A percentile compares a stretch with the other conserved stretches of the same genome.
These are phyloP conservation scores for Eupithecia dodoneata DNA, from an alignment of 2,888 invertebrate species.

Conservation along the genomic window DNA sequence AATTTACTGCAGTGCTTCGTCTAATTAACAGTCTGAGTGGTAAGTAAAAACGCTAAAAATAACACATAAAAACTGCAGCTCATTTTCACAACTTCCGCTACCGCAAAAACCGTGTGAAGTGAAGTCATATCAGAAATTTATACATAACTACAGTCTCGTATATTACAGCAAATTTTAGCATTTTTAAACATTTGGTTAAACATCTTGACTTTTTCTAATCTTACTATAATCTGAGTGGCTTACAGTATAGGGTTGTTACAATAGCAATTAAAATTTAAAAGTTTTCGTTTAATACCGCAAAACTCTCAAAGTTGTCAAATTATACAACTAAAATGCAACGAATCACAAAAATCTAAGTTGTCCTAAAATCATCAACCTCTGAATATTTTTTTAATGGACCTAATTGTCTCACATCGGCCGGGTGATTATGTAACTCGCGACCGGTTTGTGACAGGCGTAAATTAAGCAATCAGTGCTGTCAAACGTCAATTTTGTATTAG, in stretches of 20 bases:
- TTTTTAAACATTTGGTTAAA: neutral
- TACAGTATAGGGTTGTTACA: no score
- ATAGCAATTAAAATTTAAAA: neutral
- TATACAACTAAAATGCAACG: neutral
- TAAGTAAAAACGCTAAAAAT: conserved; percentile 34
- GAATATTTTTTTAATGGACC: neutral
- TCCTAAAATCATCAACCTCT: neutral
- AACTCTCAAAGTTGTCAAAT: neutral
- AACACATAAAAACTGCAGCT: conserved; percentile 31
- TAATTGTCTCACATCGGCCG: neutral
- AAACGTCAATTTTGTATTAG: no score
- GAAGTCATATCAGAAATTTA: neutral
- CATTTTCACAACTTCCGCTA: conserved; percentile 33
- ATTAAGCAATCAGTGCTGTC: no score
- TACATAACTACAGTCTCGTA: neutral
- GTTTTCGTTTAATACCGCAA: neutral
- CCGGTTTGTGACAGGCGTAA: no score
- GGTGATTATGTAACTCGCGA: no score
- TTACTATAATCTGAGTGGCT: neutral
- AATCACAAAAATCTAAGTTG: neutral
- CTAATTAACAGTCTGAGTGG: conserved; percentile 42
- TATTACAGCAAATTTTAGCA: neutral
- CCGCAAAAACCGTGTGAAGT: conserved; percentile 35
- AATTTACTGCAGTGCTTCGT: conserved; percentile 25
- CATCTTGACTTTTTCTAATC: neutral